Base-by-base conservation (phyloP, 30 jellyfish, hydroid and myxozoan species). In the Aurelia aurita complex sp. Pacific region DNA sequence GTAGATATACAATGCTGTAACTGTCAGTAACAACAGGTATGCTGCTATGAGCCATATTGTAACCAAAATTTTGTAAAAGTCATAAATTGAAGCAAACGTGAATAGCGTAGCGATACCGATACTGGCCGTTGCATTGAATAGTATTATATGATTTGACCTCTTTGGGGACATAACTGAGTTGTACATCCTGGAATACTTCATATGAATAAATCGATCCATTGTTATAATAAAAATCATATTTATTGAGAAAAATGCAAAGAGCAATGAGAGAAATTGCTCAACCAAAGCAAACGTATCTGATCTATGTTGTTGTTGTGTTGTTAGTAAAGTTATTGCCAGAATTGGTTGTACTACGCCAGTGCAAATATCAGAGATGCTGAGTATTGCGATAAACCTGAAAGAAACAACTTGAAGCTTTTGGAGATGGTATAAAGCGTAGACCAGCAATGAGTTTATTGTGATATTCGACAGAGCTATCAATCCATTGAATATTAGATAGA, bases 171-270 rank as follows among this genome's bases (percentile, higher is more conserved):
- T 71, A 6, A 32, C 1, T 12, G 18, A 2, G 36, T 40, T 38
- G 42, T 71, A 71, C 66, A 12, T 36, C 8, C 3, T 61, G 13
- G 38, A 40, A 38, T 71, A 16, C 65, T 71, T 71, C 81, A 71
- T 71, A 68, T 40, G 81, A 17, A 71, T 15, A 12, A 36, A 71
- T 38, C 81, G 64, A 43, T 71, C 81, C 8, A 71, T 12, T 3
- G 81, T 71, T 32, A 71, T 71, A 15, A 17, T 71, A 13, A 71
- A 69, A 14, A 71, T 40, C 81, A 71, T 71, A 64, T 19, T 15
- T 34, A 34, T 34, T 2, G 81, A 34, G 66, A 71, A 38, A 12
- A 14, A 13, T 14, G 23, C 66, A 17, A 71, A 71, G 51, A 34
- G 32, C 10, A 71, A 34, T 12, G 65, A 12, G 3, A 43, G 38